These are phyloP conservation scores for Mesorhabditis sp. DNA, from an alignment of 2,888 invertebrate species.

Conservation along the genomic window DNA sequence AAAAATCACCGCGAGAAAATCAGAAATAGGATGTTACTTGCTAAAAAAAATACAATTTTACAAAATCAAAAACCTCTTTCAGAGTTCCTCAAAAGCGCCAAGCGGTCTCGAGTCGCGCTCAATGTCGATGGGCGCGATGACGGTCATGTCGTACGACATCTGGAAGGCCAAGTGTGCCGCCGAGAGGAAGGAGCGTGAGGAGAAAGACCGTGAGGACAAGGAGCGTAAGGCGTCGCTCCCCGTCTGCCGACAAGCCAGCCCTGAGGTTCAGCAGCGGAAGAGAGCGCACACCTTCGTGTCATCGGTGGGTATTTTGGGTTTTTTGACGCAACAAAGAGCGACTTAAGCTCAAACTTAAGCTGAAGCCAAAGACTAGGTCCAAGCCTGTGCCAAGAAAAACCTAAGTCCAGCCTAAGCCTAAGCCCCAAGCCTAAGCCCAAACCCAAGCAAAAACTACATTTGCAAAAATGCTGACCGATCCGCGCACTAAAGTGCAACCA, in stretches of 20 bases:
- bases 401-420: too few species aligned
- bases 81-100: slow-evolving; percentile 7
- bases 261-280: slow-evolving; percentile 17
- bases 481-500: too few species aligned
- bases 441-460: too few species aligned
- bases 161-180: slow-evolving; percentile 40
- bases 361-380: too few species aligned
- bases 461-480: too few species aligned
- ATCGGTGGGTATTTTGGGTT: slow-evolving; percentile 17
- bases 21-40: neutral
- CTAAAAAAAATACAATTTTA: neutral
- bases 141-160: slow-evolving; percentile 46
- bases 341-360: too few species aligned
- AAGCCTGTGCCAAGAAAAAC: too few species aligned
- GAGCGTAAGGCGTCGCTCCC: neutral
- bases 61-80: neutral
- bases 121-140: slow-evolving; percentile 38
- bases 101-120: slow-evolving; percentile 30
- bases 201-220: slow-evolving; percentile 12
- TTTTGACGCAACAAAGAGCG: too few species aligned
- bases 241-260: neutral
- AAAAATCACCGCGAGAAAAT: neutral
- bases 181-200: slow-evolving; percentile 31
- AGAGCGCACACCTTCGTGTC: slow-evolving; percentile 33
- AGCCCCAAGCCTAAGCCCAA: too few species aligned